Conservation (phyloP, 2,888 invertebrate genomes). For the Ellobium chinense region DNA sequence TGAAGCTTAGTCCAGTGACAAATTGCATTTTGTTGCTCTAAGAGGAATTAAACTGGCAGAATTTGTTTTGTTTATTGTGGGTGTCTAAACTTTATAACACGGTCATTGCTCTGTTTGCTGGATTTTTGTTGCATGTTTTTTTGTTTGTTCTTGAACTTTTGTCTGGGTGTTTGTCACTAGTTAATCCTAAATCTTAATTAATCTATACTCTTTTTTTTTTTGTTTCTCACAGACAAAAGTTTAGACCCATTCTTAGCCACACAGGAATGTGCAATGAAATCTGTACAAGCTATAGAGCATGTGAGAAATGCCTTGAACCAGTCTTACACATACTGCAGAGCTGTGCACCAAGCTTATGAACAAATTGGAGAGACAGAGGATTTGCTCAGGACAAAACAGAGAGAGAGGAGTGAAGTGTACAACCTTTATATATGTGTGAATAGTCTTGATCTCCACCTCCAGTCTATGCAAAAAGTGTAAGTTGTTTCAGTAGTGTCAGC, state of each 20-base stretch:
- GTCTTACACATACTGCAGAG: conserved; percentile 11
- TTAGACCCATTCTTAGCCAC: conserved; percentile 29
- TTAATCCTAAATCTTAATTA: neutral
- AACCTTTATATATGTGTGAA: conserved; percentile 27
- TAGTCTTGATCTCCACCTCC: conserved; percentile 36
- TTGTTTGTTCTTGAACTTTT: too few relatives aligned
- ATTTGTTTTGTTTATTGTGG: too few relatives aligned
- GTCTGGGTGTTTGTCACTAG: too few relatives aligned
- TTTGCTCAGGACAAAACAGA: neutral
- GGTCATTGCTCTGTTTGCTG: too few relatives aligned
- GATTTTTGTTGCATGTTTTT: too few relatives aligned
- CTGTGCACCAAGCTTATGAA: conserved; percentile 13
- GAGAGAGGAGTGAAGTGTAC: neutral
- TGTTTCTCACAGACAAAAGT: conserved; percentile 1
- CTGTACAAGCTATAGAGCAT: neutral
- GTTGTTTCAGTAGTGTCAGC: too few relatives aligned
- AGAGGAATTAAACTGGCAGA: too few relatives aligned
- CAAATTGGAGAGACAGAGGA: neutral
- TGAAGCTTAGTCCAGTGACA: too few relatives aligned
- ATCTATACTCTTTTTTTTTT: neutral
- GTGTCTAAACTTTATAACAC: too few relatives aligned
- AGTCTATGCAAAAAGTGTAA: conserved; percentile 29
- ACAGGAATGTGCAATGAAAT: neutral
- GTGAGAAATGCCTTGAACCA: neutral
- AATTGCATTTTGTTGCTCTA: too few relatives aligned